Evolutionary conservation across 2,888 invertebrate genomes (phyloP).

Genomic region (Dicyrtomina minuta): DNA sequence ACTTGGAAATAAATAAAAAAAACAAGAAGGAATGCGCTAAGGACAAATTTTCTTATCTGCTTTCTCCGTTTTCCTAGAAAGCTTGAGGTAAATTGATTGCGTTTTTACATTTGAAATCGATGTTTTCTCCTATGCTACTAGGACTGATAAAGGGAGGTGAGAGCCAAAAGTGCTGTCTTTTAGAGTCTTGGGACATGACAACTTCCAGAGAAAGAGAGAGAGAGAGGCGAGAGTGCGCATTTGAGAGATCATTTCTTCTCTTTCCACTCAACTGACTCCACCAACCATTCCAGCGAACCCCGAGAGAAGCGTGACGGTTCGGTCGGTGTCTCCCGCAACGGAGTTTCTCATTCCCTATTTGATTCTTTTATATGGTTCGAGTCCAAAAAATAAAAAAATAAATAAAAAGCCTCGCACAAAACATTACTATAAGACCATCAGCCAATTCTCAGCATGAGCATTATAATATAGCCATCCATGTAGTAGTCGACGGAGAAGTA

Average conservation of each 20-base stretch:
- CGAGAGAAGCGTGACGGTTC: not conserved
- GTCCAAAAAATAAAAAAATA: no score
- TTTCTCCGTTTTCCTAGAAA: not conserved
- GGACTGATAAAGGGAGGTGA: not conserved
- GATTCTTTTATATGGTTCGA: no score
- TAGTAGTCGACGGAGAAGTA: no score
- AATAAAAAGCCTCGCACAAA: no score
- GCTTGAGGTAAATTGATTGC: conserved; percentile 6
- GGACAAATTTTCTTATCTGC: no score
- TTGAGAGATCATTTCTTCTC: not conserved
- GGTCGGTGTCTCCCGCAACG: no score
- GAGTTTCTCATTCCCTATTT: no score
- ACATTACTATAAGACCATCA: no score
- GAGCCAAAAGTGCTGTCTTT: not conserved
- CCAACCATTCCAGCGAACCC: not conserved
- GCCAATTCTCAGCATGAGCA: no score
- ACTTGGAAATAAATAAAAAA: no score
- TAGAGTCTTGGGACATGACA: not conserved
- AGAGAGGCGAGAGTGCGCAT: not conserved
- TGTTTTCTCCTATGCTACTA: not conserved
- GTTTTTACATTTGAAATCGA: conserved; percentile 12
- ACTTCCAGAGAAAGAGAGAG: not conserved
- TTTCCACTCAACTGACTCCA: not conserved
- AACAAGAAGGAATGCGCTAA: no score
- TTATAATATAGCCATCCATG: no score